Evolutionary conservation across 2,797 vertebrate species (phyloP).

Genomic region (Macrochelys suwanniensis): DNA sequence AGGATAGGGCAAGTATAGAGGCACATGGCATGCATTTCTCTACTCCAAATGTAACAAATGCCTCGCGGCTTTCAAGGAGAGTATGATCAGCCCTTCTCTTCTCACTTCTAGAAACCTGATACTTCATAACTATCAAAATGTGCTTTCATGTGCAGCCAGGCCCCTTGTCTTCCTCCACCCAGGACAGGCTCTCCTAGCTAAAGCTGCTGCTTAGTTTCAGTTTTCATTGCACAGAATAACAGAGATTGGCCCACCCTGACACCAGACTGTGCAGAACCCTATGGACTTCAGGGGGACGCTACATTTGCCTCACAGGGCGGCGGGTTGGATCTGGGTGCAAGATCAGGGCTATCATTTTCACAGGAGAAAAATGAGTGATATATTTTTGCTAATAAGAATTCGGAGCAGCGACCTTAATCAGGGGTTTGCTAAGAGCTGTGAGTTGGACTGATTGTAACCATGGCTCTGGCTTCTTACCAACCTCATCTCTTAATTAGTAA

Average conservation of each 20-base stretch:
- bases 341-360: neutral
- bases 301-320: neutral
- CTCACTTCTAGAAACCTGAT: neutral
- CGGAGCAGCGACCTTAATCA: slow-evolving; percentile 14
- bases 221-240: neutral
- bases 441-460: slow-evolving; percentile 29
- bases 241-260: neutral
- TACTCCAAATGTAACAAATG: neutral
- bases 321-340: neutral
- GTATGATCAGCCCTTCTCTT: neutral
- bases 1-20: neutral
- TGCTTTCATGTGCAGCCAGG: neutral
- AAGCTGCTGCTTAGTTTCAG: neutral
- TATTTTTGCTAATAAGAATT: slow-evolving; percentile 26
- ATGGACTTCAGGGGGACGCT: neutral
- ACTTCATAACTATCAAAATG: neutral
- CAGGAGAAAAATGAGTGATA: slow-evolving; percentile 18
- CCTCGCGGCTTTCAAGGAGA: neutral
- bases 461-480: neutral
- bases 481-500: slow-evolving; percentile 6
- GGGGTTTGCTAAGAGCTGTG: slow-evolving; percentile 48
- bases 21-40: neutral
- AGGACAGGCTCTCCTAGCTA: neutral
- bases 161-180: neutral
- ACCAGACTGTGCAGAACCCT: neutral